Conservation (phyloP, 2,888 invertebrate genomes). For the Stomorhina lunata region DNA sequence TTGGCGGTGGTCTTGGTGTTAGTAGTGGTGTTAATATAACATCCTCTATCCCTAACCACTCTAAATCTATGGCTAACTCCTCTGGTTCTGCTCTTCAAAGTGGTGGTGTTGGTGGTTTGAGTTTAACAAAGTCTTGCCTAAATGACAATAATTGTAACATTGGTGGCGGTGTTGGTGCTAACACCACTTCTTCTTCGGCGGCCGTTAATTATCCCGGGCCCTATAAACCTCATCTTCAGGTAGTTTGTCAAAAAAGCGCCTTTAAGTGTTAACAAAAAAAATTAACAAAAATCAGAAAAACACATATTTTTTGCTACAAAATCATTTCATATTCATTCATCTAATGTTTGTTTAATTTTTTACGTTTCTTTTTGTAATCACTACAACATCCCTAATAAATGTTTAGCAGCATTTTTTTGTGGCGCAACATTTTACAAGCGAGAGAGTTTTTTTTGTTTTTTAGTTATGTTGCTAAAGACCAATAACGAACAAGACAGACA, state of each 20-base stretch:
- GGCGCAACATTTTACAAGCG: slow-evolving; percentile 65
- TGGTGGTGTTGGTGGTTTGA: slow-evolving; percentile 58
- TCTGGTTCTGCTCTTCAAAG: slow-evolving; percentile 11
- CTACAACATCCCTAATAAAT: neutral
- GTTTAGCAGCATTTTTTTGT: slow-evolving; percentile 53
- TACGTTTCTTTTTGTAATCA: slow-evolving; percentile 35
- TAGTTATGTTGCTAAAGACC: slow-evolving; percentile 45
- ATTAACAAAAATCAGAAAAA: neutral
- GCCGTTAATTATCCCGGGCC: slow-evolving; percentile 58
- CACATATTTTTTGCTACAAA: slow-evolving; percentile 46
- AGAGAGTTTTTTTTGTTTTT: slow-evolving; percentile 61
- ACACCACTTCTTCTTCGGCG: slow-evolving; percentile 45
- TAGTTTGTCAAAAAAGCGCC: slow-evolving; percentile 62
- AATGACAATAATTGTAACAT: slow-evolving; percentile 38
- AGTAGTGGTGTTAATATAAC: slow-evolving; percentile 20
- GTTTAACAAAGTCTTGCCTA: slow-evolving; percentile 52
- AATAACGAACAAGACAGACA: slow-evolving; percentile 13
- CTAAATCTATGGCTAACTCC: neutral
- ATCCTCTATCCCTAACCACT: slow-evolving; percentile 9
- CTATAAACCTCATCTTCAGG: slow-evolving; percentile 62
- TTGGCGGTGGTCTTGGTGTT: slow-evolving; percentile 21
- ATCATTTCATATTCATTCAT: slow-evolving; percentile 59
- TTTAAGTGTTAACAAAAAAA: slow-evolving; percentile 34
- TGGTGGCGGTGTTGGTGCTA: slow-evolving; percentile 59
- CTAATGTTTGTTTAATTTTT: slow-evolving; percentile 47